Evolutionary conservation across 2,888 invertebrate species (phyloP).

Genomic region (Acanthoscelides obtectus): DNA sequence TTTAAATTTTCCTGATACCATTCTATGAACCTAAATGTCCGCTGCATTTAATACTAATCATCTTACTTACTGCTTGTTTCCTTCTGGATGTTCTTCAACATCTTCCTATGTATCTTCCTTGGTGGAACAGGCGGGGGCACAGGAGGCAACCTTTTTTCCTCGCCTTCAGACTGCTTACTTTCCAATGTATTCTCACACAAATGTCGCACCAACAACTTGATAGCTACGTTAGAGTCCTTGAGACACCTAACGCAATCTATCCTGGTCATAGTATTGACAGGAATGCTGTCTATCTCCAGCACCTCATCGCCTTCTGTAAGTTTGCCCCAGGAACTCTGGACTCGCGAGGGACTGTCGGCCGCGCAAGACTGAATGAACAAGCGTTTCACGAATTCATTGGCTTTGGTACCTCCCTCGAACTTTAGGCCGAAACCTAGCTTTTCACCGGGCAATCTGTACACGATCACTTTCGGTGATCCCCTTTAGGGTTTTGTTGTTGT

Average conservation of each 20-base stretch:
- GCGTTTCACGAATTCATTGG: conserved; percentile 72
- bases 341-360: conserved; percentile 80
- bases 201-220: conserved; percentile 69
- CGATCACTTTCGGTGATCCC: conserved; percentile 65
- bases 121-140: conserved; percentile 79
- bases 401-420: conserved; percentile 86
- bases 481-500: conserved; percentile 33
- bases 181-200: conserved; percentile 31
- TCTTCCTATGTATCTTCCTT: conserved; percentile 65
- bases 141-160: conserved; percentile 54
- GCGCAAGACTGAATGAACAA: conserved; percentile 87
- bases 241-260: conserved; percentile 81
- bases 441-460: conserved; percentile 84
- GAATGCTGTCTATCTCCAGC: conserved; percentile 75
- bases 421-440: conserved; percentile 86
- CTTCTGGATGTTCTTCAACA: conserved; percentile 47
- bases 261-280: conserved; percentile 75
- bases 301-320: conserved; percentile 87
- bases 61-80: conserved; percentile 18
- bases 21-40: no score
- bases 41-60: no score
- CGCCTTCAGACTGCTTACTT: conserved; percentile 44
- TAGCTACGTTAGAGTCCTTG: conserved; percentile 80
- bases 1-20: no score
- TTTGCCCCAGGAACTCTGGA: conserved; percentile 76